Evolutionary conservation across 2,797 vertebrate genomes (phyloP).

Genomic region (Fratercula arctica): DNA sequence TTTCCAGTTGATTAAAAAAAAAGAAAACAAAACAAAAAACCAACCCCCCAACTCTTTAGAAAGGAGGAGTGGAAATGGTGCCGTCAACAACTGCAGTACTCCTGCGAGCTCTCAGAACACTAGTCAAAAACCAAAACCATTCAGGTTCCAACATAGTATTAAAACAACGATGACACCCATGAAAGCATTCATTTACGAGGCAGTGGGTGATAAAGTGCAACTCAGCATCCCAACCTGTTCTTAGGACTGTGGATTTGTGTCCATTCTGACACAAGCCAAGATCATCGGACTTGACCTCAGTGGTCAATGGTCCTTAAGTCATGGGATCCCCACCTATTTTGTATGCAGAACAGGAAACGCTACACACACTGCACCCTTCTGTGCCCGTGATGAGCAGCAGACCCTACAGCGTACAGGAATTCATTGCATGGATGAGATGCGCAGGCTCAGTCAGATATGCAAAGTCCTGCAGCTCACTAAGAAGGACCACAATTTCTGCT

Average conservation of each 20-base stretch:
- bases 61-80: background rate
- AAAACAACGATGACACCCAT: background rate
- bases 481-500: background rate
- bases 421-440: background rate
- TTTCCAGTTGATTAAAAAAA: background rate
- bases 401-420: accelerated
- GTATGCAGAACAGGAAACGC: background rate
- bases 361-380: background rate
- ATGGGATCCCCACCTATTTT: accelerated
- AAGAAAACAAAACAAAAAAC: background rate
- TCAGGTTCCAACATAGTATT: background rate
- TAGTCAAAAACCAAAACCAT: background rate
- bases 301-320: background rate
- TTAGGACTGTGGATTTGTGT: background rate
- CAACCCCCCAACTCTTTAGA: background rate
- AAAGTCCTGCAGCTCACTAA: background rate
- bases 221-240: background rate
- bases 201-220: background rate
- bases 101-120: background rate
- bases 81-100: background rate
- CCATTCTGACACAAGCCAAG: background rate
- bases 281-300: background rate
- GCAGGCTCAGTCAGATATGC: background rate
- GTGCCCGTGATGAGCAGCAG: background rate
- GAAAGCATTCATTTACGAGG: background rate